Evolutionary conservation across 2,888 invertebrate genomes (phyloP), one percentile per base, ranked within the genome.

Genomic region (Synanthedon vespiformis): DNA sequence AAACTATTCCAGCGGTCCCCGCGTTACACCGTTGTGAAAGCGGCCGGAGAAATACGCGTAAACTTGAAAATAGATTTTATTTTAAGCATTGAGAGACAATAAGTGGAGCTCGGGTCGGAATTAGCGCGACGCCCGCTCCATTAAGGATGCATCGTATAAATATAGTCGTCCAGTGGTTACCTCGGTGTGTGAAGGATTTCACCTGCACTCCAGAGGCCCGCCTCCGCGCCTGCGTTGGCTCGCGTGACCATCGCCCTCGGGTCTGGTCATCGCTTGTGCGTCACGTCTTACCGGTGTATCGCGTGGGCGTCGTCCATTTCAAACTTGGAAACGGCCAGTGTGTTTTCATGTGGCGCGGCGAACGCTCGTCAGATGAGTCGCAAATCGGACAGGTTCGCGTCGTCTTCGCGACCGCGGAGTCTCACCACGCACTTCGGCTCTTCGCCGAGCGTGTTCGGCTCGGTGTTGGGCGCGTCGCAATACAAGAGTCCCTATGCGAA

Each of bases 21-120:
- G 40, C 16, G 34, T 34, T 34, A 34, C 34, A 34, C 34, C 34
- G 34, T 34, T 34, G 34, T 34, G 34, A 34, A 34, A 34, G 34
- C 34, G 34, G 74, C 70, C 64, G 64, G 67, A 71, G n/a, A n/a
- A n/a, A n/a, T 67, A 65, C 69, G 70, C 66, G 73, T 83, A 80
- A 82, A 84, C 80, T 83, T 81, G 80, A 82, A 82, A 82, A 85
- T 82, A 81, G 80, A 82, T 67, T 77, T 63, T 82, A 80, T 72
- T 74, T 76, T 69, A 72, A 76, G 71, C 56, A 18, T 54, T 55
- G 53, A 58, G 65, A 67, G 62, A 74, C 67, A 70, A 72, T 66
- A 70, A 67, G 11, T 50, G 18, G 49, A 48, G 27, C 50, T 47
- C 11, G 44, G 47, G 18, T 48, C 41, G 14, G 14, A 54, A 41